Evolutionary conservation across 37 sponge, comb jelly and placozoan genomes (phyloP), one percentile per base, ranked within the genome.

Genomic region (Aphrocallistes beatrix): DNA sequence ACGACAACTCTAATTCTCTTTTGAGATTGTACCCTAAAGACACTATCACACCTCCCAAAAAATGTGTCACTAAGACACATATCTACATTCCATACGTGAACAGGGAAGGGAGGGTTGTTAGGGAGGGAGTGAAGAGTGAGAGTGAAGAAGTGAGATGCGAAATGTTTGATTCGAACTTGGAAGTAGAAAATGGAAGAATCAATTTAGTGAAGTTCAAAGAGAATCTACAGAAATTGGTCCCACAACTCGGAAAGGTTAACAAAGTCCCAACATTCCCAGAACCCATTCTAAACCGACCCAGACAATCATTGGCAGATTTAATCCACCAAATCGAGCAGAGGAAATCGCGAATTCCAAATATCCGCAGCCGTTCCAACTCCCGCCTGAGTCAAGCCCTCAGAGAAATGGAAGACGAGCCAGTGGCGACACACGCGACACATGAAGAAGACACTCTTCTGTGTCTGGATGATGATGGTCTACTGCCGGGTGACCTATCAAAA

Each of bases 11-110:
- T 6, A 60, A 60, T 13, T 60, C 75, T 60, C 75, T 60, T 60
- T 13, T 60, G 75, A 60, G 75, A 13, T 6, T 32, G 25, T 60
- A 60, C 34, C 3, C 8, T 6, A 60, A 30, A 28, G 75, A 28
- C 17, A 30, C 10, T 25, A 1, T 13, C 3, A 60, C 21, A 25
- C 28, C 25, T 6, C 3, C 17, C 8, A 47, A 17, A 17, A 47
- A 47, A 47, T 3, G 34, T 3, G n/a, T 25, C 6, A 6, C 75
- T 3, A 60, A 60, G n/a, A 60, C 75, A 13, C 75, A 60, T 60
- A 28, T 60, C 8, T 60, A 60, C 75, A 60, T 60, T 19, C 75
- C 75, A 60, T 30, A 60, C 34, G 75, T 60, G 75, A 60, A 60
- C n/a, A 60, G 75, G 34, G 75, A 60, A 30, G 75, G 75, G 32